Evolutionary conservation across 2,797 vertebrate genomes (phyloP), one percentile per base, ranked within the genome.

Genomic region (Brachyrhaphis roseni): DNA sequence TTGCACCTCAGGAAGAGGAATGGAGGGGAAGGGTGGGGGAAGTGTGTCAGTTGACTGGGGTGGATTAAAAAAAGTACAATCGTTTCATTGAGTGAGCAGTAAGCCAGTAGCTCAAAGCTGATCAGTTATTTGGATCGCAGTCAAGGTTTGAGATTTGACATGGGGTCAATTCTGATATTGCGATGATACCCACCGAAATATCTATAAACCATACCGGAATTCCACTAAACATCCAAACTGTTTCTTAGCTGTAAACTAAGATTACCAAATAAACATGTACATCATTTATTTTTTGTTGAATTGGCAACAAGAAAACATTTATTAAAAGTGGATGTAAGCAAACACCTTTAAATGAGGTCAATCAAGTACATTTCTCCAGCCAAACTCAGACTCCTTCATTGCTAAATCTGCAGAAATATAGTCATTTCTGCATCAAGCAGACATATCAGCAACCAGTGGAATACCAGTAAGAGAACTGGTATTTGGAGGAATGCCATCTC

Each of bases 21-120:
- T 28, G 76, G 76, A 55, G 45, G 45, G 39, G 23, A 23, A 43
- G 62, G 79, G 68, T 45, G 72, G 80, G 76, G 77, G 75, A 73
- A 84, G 77, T 74, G 85, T 86, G 84, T 93, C 91, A 91, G 82
- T 92, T 93, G 93, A 93, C 91, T 88, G 75, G 72, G 73, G 78
- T 73, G 59, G 46, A 90, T 80, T 83, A 72, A 90, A 86, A 34
- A 78, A 76, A 66, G 70, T 64, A 92, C 88, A 94, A 84, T 86
- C 77, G 77, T 43, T 18, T 85, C 84, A 86, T 88, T 93, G 81
- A 92, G 41, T 28, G 41, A 55, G 53, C 28, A 7, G 12, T 77
- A 51, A 78, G 5, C 20, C 47, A 74, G 73, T 6, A 76, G 77
- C 72, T 77, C 66, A 80, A 83, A 77, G 68, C 59, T 75, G 43